Conservation (phyloP, 2,113 vertebrate genomes). For the Actinemys pallida region DNA sequence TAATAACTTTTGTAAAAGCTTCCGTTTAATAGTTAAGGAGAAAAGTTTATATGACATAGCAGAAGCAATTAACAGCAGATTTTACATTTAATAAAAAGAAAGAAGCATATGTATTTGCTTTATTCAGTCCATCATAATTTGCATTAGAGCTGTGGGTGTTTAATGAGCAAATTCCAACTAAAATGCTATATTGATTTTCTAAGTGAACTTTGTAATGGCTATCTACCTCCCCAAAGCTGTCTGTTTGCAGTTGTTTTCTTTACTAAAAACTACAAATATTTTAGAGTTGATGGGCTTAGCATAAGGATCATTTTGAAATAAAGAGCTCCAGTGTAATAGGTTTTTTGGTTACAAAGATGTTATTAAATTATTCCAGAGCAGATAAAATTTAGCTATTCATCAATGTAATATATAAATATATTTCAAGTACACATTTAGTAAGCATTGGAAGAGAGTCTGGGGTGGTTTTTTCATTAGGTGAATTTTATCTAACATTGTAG, state of each 20-base stretch:
- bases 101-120: constrained; percentile 88
- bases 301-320: constrained; percentile 79
- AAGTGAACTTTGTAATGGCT: constrained; percentile 91
- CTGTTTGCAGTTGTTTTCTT: constrained; percentile 89
- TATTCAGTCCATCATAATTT: constrained; percentile 92
- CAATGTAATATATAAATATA: neutral
- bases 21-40: constrained; percentile 88
- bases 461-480: neutral
- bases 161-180: constrained; percentile 93
- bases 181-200: constrained; percentile 93
- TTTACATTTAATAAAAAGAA: constrained; percentile 90
- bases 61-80: constrained; percentile 89
- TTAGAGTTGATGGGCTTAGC: constrained; percentile 76
- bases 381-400: constrained; percentile 42
- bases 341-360: constrained; percentile 59
- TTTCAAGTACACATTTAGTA: constrained; percentile 4
- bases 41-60: constrained; percentile 88
- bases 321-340: constrained; percentile 61
- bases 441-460: neutral
- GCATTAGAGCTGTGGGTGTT: constrained; percentile 88
- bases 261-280: constrained; percentile 80
- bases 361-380: constrained; percentile 58
- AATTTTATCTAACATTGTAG: neutral
- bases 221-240: constrained; percentile 83
- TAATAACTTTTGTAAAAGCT: constrained; percentile 88